Conservation (phyloP, 2,888 invertebrate genomes). For the Choreutis nemorana region DNA sequence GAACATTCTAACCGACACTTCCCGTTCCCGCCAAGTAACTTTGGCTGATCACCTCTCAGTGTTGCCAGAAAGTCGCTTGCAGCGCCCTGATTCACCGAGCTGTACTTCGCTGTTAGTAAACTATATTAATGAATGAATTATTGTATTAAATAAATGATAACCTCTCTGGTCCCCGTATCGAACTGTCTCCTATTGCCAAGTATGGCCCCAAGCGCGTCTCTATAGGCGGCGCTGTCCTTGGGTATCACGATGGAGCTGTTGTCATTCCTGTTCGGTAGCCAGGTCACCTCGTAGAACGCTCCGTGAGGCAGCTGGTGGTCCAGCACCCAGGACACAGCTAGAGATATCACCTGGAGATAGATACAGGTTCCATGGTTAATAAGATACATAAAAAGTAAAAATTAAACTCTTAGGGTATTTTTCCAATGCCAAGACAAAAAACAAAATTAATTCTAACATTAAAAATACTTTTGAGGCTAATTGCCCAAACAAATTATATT, state of each 20-base stretch:
- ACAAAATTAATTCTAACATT: too few relatives aligned
- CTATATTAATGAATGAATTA: too few relatives aligned
- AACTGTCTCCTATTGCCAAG: conserved; percentile 16
- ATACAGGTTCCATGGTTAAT: conserved; percentile 19
- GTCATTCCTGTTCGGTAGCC: conserved; percentile 89
- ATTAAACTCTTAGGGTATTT: background rate
- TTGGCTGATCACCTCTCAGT: too few relatives aligned
- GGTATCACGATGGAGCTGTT: conserved; percentile 73
- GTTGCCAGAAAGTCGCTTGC: too few relatives aligned
- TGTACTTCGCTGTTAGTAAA: too few relatives aligned
- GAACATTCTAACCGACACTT: too few relatives aligned
- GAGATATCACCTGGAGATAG: conserved; percentile 70
- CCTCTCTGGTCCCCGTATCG: conserved; percentile 21
- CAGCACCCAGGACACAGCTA: conserved; percentile 86
- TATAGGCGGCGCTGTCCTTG: conserved; percentile 48
- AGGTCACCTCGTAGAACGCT: conserved; percentile 88
- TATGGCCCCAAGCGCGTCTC: conserved; percentile 70
- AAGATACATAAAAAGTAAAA: background rate
- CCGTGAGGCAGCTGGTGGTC: conserved; percentile 86
- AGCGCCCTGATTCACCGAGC: too few relatives aligned
- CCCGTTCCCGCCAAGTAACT: too few relatives aligned
- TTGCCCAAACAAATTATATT: background rate
- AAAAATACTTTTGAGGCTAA: background rate
- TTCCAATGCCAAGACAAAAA: too few relatives aligned
- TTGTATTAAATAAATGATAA: too few relatives aligned